Evolutionary conservation across 2,888 invertebrate genomes (phyloP).

Genomic region (Gymnocheta viridis): DNA sequence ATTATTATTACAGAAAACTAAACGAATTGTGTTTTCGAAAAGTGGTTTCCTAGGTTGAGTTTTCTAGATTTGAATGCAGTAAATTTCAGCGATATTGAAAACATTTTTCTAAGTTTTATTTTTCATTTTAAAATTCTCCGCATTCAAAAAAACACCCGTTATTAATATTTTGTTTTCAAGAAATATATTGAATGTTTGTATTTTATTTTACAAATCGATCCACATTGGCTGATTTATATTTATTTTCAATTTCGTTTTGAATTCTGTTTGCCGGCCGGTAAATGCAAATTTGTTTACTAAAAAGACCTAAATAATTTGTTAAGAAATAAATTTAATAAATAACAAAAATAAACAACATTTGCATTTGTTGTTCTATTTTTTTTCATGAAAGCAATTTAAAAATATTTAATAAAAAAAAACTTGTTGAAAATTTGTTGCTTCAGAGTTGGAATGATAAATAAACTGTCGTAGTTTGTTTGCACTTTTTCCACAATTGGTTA

Average conservation of each 20-base stretch:
- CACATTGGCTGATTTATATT: conserved; percentile 28
- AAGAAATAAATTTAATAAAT: conserved; percentile 17
- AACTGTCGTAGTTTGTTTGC: conserved; percentile 1
- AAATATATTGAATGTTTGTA: background rate
- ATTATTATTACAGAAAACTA: too few species aligned
- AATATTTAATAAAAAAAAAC: background rate
- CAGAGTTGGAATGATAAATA: conserved; percentile 8
- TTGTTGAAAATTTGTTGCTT: background rate
- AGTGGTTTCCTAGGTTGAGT: too few species aligned
- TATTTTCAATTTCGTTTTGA: conserved; percentile 29
- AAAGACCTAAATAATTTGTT: conserved; percentile 5
- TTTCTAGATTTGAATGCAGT: too few species aligned
- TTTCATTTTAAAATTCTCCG: background rate
- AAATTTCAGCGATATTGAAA: too few species aligned
- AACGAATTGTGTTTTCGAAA: too few species aligned
- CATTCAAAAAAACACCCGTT: background rate
- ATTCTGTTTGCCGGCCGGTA: conserved; percentile 60
- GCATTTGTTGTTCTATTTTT: background rate
- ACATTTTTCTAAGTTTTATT: too few species aligned
- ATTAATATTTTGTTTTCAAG: background rate
- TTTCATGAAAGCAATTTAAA: background rate
- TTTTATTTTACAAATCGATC: background rate
- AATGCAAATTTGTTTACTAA: conserved; percentile 30
- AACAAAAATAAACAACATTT: conserved; percentile 10
- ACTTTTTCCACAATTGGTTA: conserved; percentile 5